Conservation (phyloP, 2,888 invertebrate species). For the Drosophila planitibia region DNA sequence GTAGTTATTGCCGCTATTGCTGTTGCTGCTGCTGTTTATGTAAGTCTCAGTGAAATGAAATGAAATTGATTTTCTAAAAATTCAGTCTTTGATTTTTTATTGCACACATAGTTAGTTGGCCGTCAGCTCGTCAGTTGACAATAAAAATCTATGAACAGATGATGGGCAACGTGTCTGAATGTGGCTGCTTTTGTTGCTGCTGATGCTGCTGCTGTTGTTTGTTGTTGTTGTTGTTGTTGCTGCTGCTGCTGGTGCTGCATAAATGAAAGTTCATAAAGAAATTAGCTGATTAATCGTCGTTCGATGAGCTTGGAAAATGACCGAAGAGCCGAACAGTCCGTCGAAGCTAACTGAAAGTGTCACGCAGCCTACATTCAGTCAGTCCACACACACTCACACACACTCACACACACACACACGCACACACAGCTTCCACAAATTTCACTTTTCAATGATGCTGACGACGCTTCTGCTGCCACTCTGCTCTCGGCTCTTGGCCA, state of each 20-base stretch:
- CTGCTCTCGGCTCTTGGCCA: constrained; percentile 17
- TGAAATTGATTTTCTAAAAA: constrained; percentile 77
- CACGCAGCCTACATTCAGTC: constrained; percentile 77
- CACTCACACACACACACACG: neutral
- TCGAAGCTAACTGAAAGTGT: constrained; percentile 73
- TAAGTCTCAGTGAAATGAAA: constrained; percentile 57
- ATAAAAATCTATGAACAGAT: constrained; percentile 53
- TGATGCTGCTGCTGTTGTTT: constrained; percentile 29
- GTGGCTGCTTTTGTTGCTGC: constrained; percentile 26
- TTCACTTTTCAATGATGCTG: constrained; percentile 81
- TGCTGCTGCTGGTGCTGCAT: constrained; percentile 50
- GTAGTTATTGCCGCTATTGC: constrained; percentile 17
- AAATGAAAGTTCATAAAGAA: constrained; percentile 82
- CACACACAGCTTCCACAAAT: constrained; percentile 58
- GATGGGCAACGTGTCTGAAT: constrained; percentile 67
- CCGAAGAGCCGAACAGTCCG: constrained; percentile 42
- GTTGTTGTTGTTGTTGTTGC: constrained; percentile 20
- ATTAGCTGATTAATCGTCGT: constrained; percentile 81
- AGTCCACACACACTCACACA: constrained; percentile 16
- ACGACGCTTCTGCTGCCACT: constrained; percentile 22
- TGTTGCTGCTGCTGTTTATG: constrained; percentile 51
- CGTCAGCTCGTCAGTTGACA: constrained; percentile 54
- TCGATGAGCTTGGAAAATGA: constrained; percentile 81
- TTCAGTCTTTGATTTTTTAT: constrained; percentile 65
- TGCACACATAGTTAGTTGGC: constrained; percentile 38